Base-by-base conservation (phyloP, 2,888 invertebrate genomes). In the Tenthredo amoena region DNA sequence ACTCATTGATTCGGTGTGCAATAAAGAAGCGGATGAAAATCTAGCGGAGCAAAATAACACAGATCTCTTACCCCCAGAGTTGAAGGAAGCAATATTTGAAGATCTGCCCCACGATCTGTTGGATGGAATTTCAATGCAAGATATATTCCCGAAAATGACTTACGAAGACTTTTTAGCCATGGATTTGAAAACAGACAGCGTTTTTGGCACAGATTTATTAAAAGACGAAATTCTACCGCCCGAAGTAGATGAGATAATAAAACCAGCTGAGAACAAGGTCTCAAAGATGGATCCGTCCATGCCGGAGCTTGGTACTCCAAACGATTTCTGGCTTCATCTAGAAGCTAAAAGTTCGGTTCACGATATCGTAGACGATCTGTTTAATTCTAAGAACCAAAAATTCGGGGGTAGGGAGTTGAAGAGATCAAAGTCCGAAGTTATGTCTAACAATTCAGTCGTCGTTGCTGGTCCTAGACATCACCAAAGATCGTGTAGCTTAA, bases 61-160 rank as follows among this genome's bases (percentile, higher is more conserved):
- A 3, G 97, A 97, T 92, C 94, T 98, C 12, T 93, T 98, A 82
- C 97, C 97, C n/a, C 97, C 97, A 0, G 98, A 98, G 94, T 95
- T 97, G 3, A 97, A 97, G 91, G 97, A 98, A 91, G 97, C 97
- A 12, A 97, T 98, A 91, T 97, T 97, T 90, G 97, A 97, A 94
- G 98, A 98, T 91, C 94, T 98, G 40, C 97, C 97, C 40, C 97
- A 97, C 89, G 97, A 97, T 91, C 94, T 97, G 84, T 93, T 97
- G 40, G 97, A 98, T 92, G 97, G 97, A 12, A 97, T 97, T 90
- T 97, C 97, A 1, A 97, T 97, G 96, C 96, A 97, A 93, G 97
- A 98, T 91, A 97, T 97, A 89, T 97, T 97, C 89, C 96, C 96
- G 21, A 96, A 96, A 91, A 95, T 95, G 95, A 95, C 95, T 77